Conservation (phyloP, 2,797 vertebrate genomes). For the Eleutherodactylus coqui region DNA sequence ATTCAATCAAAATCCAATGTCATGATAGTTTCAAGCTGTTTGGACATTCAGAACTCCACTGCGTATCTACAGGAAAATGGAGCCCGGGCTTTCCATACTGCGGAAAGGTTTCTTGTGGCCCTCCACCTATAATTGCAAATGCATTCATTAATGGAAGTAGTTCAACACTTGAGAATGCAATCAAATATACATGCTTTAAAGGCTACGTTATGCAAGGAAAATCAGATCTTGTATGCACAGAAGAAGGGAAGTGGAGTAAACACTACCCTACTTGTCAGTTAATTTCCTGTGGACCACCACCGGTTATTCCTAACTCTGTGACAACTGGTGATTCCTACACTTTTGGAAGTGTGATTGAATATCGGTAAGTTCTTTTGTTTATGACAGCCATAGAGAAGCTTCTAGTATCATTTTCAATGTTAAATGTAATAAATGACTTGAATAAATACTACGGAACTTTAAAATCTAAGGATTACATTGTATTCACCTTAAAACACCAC, state of each 20-base stretch:
- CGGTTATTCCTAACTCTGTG: conserved; percentile 78
- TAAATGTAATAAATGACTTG: too few relatives aligned
- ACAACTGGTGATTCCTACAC: conserved; percentile 78
- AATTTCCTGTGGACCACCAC: conserved; percentile 88
- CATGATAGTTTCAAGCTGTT: conserved; percentile 84
- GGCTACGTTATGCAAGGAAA: conserved; percentile 83
- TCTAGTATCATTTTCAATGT: not conserved
- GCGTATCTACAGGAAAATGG: conserved; percentile 88
- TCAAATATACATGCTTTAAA: conserved; percentile 85
- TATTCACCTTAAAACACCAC: not conserved
- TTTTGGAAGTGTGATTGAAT: conserved; percentile 84
- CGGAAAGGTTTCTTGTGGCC: conserved; percentile 80
- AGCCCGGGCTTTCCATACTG: conserved; percentile 87
- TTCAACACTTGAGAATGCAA: conserved; percentile 77
- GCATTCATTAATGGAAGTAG: conserved; percentile 83
- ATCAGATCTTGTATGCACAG: conserved; percentile 84
- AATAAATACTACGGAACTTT: too few relatives aligned
- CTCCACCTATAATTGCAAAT: conserved; percentile 82
- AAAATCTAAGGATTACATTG: too few relatives aligned
- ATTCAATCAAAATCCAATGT: conserved; percentile 81
- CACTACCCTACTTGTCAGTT: conserved; percentile 86
- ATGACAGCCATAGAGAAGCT: not conserved
- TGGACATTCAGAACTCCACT: conserved; percentile 84
- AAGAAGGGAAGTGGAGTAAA: conserved; percentile 85
- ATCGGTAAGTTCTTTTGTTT: conserved; percentile 82